Evolutionary conservation across 2,888 invertebrate genomes (phyloP).

Genomic region (Panopea generosa): DNA sequence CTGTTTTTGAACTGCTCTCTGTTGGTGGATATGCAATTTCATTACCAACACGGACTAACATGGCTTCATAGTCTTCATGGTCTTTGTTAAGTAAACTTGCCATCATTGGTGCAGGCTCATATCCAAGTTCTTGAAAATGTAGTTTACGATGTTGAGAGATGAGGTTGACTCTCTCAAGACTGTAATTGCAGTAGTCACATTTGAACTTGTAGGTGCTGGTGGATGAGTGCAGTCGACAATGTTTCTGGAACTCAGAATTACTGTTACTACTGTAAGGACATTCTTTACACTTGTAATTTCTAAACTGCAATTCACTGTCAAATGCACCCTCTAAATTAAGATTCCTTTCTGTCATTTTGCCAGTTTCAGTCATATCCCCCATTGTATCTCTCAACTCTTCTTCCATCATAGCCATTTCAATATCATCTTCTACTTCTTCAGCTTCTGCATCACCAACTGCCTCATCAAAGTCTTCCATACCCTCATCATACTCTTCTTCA

Average conservation of each 20-base stretch:
- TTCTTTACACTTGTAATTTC: slow-evolving; percentile 55
- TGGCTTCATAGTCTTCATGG: slow-evolving; percentile 48
- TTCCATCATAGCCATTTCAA: slow-evolving; percentile 64
- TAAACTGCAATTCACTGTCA: slow-evolving; percentile 64
- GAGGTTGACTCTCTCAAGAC: slow-evolving; percentile 66
- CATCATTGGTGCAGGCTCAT: slow-evolving; percentile 60
- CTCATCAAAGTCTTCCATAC: slow-evolving; percentile 48
- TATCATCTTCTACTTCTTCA: slow-evolving; percentile 51
- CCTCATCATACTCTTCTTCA: slow-evolving; percentile 46
- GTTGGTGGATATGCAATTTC: slow-evolving; percentile 55
- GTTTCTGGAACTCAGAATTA: slow-evolving; percentile 70
- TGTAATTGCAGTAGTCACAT: slow-evolving; percentile 72
- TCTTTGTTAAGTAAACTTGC: slow-evolving; percentile 62
- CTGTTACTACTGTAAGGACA: slow-evolving; percentile 76
- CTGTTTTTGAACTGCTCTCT: slow-evolving; percentile 31
- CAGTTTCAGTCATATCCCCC: slow-evolving; percentile 7
- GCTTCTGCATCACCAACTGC: slow-evolving; percentile 21
- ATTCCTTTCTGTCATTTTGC: slow-evolving; percentile 41
- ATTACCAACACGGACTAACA: slow-evolving; percentile 43
- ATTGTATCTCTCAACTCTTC: slow-evolving; percentile 59
- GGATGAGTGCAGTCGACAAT: slow-evolving; percentile 67
- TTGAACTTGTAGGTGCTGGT: slow-evolving; percentile 52
- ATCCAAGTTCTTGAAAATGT: slow-evolving; percentile 70
- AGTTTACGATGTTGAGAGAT: slow-evolving; percentile 72
- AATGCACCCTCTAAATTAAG: slow-evolving; percentile 59